Base-by-base conservation (phyloP, 2,888 invertebrate species). In the Gortyna flavago region DNA sequence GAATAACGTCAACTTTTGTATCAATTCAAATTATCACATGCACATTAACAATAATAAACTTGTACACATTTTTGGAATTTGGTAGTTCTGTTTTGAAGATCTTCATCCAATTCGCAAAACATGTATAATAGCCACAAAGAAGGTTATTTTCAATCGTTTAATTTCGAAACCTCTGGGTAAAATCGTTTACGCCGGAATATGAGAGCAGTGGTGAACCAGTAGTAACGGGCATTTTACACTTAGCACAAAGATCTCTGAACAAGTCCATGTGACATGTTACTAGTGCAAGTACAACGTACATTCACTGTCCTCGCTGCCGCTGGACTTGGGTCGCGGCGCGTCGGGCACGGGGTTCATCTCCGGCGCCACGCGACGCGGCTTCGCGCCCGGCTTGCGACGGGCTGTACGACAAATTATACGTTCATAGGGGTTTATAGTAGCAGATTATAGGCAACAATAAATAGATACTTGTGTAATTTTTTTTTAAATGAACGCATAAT, bases 371-470 rank as follows among this genome's bases (percentile, higher is more conserved):
- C 95, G 94, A 0, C 96, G 92, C 0, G 94, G 98, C 90, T 98
- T 97, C 18, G 98, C 98, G 41, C 98, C 98, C 0, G 98, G 98
- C 92, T 98, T 98, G 80, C 98, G 97, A 65, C 98, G 97, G 66
- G 98, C 98, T 98, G 77, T 0, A 4, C 1, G 25, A 4, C 1
- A 54, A 25, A 54, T 9, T 11, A n/a, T 25, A 54, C 54, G 11
- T 54, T 54, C 4, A 4, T 25, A 25, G 25, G 54, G 25, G 11
- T 54, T 25, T 11, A 25, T 3, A 11, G 3, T 25, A 25, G 4
- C 3, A 9, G 25, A 11, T 54, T 54, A 25, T 25, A 25, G 54
- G 9, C 25, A 54, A n/a, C 4, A 4, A 54, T 54, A 54, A 54
- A 54, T 11, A 54, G 0, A 51, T 21, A 51, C 21, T 21, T 21